A percentile compares a stretch with the other conserved stretches of the same genome.
These are phyloP conservation scores for Eidolon dupreanum DNA, from an alignment of 2,797 vertebrate species.

Conservation along the genomic window DNA sequence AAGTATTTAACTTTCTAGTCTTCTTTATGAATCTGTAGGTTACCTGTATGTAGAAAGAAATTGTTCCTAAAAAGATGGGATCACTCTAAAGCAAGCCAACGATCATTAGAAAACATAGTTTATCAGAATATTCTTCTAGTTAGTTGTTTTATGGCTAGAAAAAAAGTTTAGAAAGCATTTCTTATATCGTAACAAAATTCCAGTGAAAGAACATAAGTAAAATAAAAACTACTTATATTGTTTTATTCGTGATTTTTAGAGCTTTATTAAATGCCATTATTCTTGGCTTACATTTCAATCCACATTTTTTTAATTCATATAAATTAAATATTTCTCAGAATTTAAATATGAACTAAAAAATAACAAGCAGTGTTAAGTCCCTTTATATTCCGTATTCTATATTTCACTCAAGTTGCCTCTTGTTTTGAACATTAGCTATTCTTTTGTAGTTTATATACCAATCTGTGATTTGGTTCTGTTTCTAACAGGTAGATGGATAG, in stretches of 20 bases:
- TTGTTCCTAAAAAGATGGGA: neutral
- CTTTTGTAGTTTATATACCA: neutral
- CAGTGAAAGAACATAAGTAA: neutral
- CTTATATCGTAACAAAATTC: neutral
- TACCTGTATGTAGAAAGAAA: neutral
- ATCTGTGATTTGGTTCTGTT: neutral
- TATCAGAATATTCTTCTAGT: neutral
- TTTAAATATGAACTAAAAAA: conserved; percentile 44
- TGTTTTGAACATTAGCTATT: neutral
- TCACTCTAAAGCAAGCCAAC: neutral
- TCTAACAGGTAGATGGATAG: neutral
- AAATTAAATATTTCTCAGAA: neutral
- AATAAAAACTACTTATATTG: neutral
- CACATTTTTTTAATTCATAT: neutral
- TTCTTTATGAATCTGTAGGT: neutral
- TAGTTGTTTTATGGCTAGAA: neutral
- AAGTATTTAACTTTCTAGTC: neutral
- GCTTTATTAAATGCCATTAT: neutral
- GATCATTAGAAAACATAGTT: neutral
- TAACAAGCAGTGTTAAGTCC: neutral
- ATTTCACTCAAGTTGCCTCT: neutral
- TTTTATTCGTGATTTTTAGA: conserved; percentile 4
- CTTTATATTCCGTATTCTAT: neutral
- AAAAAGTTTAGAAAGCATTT: neutral
- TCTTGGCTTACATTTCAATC: neutral